These are phyloP conservation scores for Brachyptera putata DNA, from an alignment of 2,888 invertebrate genomes.

Conservation along the genomic window DNA sequence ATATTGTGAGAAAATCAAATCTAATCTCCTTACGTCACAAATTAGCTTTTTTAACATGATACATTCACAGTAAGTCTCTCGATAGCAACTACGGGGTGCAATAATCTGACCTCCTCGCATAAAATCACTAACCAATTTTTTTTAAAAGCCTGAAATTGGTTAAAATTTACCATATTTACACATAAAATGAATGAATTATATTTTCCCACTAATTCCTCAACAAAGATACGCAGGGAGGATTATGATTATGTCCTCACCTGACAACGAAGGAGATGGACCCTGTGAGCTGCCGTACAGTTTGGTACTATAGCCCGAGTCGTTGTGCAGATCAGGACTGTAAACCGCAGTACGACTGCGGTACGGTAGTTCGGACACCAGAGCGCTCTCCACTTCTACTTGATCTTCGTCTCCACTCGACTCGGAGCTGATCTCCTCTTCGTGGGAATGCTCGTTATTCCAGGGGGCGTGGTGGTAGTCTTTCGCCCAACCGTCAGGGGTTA, in stretches of 20 bases:
- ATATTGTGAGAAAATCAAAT: too few relatives aligned
- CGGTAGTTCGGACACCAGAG: constrained; percentile 32
- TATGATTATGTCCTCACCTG: constrained; percentile 45
- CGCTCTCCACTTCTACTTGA: constrained; percentile 39
- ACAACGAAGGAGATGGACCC: constrained; percentile 71
- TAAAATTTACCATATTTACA: too few relatives aligned
- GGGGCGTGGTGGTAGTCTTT: constrained; percentile 15
- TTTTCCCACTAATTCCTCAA: too few relatives aligned
- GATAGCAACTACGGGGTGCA: too few relatives aligned
- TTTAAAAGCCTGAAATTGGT: too few relatives aligned
- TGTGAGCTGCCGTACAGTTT: constrained; percentile 75
- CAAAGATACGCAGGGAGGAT: too few relatives aligned
- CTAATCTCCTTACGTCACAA: too few relatives aligned
- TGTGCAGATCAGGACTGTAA: constrained; percentile 49
- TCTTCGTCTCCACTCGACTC: constrained; percentile 58
- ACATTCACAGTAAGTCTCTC: too few relatives aligned
- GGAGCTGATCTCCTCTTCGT: constrained; percentile 49
- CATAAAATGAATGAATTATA: too few relatives aligned
- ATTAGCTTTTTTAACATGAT: too few relatives aligned
- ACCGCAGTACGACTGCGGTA: constrained; percentile 35
- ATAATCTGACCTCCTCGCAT: too few relatives aligned
- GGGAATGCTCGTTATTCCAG: background rate
- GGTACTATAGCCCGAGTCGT: constrained; percentile 83
- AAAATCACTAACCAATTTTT: too few relatives aligned
- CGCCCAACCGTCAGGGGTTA: constrained; percentile 15